Conservation (phyloP, 2,797 vertebrate genomes). For the Gambusia yucatana region DNA sequence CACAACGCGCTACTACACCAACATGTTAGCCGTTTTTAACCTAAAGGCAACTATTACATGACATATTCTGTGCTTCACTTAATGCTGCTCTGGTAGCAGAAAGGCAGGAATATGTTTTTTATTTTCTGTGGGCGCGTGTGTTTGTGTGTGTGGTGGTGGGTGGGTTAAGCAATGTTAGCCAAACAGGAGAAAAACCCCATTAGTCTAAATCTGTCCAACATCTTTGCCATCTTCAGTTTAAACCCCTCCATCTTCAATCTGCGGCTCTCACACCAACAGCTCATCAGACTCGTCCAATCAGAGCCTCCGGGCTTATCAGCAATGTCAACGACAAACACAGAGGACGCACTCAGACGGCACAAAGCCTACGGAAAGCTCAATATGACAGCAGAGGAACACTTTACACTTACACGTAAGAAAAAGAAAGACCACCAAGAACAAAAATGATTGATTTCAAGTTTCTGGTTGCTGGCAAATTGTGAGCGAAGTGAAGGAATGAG, state of each 20-base stretch:
- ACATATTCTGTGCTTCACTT: slow-evolving; percentile 13
- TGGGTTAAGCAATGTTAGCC: neutral
- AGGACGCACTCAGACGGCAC: slow-evolving; percentile 32
- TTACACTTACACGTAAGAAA: neutral
- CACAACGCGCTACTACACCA: slow-evolving; percentile 23
- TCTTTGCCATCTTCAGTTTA: slow-evolving; percentile 46
- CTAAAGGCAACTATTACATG: slow-evolving; percentile 12
- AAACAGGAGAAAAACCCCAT: slow-evolving; percentile 58
- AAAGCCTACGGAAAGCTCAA: slow-evolving; percentile 34
- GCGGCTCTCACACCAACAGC: slow-evolving; percentile 44
- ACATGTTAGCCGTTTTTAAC: slow-evolving; percentile 22
- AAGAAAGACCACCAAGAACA: slow-evolving; percentile 13
- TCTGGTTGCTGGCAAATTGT: slow-evolving; percentile 22
- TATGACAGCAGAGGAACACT: slow-evolving; percentile 29
- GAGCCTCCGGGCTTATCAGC: slow-evolving; percentile 61
- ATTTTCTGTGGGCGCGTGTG: neutral
- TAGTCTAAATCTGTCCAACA: slow-evolving; percentile 67
- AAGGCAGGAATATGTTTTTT: neutral
- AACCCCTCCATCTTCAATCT: slow-evolving; percentile 56
- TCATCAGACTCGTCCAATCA: slow-evolving; percentile 64
- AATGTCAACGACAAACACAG: slow-evolving; percentile 63
- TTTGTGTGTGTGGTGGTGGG: neutral
- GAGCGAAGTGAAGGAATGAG: slow-evolving; percentile 22
- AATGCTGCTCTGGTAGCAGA: slow-evolving; percentile 10
- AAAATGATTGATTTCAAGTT: slow-evolving; percentile 11